phyloP scores from a whole-genome alignment of 2,888 invertebrate genomes.

The Habrosyne pyritoides region DNA sequence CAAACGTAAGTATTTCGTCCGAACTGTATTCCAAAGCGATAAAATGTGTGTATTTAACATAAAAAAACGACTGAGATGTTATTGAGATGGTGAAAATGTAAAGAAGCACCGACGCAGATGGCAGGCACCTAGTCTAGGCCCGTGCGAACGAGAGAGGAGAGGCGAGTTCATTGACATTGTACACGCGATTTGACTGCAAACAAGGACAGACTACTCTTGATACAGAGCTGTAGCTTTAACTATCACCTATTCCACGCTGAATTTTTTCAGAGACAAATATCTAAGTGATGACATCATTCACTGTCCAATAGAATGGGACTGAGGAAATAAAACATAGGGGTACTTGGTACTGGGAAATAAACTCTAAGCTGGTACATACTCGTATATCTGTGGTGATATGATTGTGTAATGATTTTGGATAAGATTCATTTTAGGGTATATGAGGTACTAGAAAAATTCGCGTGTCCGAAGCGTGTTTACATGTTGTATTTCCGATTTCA shows the following conservation, averaged over 20 bases:
- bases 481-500: background rate
- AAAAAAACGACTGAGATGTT: background rate
- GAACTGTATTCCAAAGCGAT: background rate
- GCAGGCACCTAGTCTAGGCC: constrained; percentile 21
- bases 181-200: constrained; percentile 33
- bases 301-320: background rate
- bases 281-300: constrained; percentile 4
- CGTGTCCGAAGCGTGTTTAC: background rate
- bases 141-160: constrained; percentile 22
- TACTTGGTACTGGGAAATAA: background rate
- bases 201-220: constrained; percentile 16
- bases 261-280: constrained; percentile 2
- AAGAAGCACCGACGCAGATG: constrained; percentile 1
- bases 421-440: too few relatives aligned
- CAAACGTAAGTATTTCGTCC: background rate
- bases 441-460: background rate
- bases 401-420: background rate
- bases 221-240: background rate
- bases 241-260: background rate
- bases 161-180: constrained; percentile 50
- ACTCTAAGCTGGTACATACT: background rate
- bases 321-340: background rate
- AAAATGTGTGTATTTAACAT: background rate
- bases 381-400: background rate
- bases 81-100: background rate